Base-by-base conservation (phyloP, 2,888 invertebrate genomes). In the Hemithea aestivaria region DNA sequence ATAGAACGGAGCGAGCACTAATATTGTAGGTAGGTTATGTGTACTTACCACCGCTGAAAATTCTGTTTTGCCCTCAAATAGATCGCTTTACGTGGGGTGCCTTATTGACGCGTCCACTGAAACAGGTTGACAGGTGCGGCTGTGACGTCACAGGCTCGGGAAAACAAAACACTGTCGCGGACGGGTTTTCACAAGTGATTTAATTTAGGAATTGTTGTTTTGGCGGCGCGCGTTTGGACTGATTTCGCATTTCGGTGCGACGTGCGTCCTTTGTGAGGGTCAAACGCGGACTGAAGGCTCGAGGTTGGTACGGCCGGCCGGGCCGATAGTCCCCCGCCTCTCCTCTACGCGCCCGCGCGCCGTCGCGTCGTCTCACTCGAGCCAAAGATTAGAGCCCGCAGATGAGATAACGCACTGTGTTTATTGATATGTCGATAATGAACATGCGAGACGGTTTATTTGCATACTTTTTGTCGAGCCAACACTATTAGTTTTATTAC, bases 141-240 rank as follows among this genome's bases (percentile, higher is more conserved):
- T 40, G 28, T 49, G 52, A 62, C 58, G 66, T 66, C 66, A 68
- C 70, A 58, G 54, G 58, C 53, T 25, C 29, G 40, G 23, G 48
- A 37, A 48, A 55, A 53, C 51, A 51, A 47, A 51, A 52, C 56
- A 58, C 56, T 45, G 43, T 45, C 47, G 42, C 37, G 24, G 29
- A 45, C 33, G 40, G 48, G 37, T 45, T 55, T 49, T 43, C 56
- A 55, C 52, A 40, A 53, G 50, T 53, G 51, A 58, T 62, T 83
- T 78, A 76, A 79, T 81, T 75, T 74, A 77, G 65, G 64, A 73
- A 67, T 72, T 60, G 58, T 60, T 67, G 64, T 73, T 68, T 70
- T 68, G 60, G 54, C 64, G 63, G 63, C 66, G 72, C 79, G 76
- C 75, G 70, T 56, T 55, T 57, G 52, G 54, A 48, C 55, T 44